phyloP scores from a whole-genome alignment of 2,888 invertebrate genomes.

The Mythimna albipuncta region DNA sequence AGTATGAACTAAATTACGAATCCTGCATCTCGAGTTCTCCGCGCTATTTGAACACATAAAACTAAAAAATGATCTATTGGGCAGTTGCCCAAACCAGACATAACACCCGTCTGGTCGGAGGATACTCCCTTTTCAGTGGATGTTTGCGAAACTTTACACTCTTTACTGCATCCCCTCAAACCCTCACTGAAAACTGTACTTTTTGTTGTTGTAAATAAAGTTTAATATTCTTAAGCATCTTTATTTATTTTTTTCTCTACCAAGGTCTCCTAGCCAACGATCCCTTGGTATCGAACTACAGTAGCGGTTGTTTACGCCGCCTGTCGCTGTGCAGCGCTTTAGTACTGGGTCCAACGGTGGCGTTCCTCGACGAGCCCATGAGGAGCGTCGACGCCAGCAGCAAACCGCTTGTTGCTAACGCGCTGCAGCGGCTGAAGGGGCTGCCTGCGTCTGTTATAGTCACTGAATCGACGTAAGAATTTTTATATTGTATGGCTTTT shows the following conservation, averaged over 20 bases:
- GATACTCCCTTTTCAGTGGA: too few species aligned
- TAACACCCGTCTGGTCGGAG: too few species aligned
- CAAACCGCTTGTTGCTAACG: slow-evolving; percentile 34
- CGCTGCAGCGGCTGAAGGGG: slow-evolving; percentile 23
- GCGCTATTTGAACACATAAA: too few species aligned
- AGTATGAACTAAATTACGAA: too few species aligned
- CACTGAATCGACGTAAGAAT: slow-evolving; percentile 37
- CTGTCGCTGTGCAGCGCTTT: slow-evolving; percentile 30
- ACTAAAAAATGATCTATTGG: too few species aligned
- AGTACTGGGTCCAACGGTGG: slow-evolving; percentile 42
- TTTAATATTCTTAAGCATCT: too few species aligned
- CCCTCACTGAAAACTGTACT: too few species aligned
- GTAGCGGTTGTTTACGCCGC: slow-evolving; percentile 28
- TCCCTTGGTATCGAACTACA: slow-evolving; percentile 37
- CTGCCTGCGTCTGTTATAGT: slow-evolving; percentile 32
- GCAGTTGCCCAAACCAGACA: too few species aligned
- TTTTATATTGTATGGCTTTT: not conserved
- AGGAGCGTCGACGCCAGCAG: slow-evolving; percentile 26
- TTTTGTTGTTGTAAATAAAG: too few species aligned
- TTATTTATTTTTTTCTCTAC: not conserved
- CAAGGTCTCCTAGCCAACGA: slow-evolving; percentile 38
- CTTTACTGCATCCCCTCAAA: too few species aligned
- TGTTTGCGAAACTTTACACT: too few species aligned
- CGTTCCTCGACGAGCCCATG: slow-evolving; percentile 52
- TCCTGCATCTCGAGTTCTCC: too few species aligned